phyloP scores from a whole-genome alignment of 2,797 vertebrate species.

The Spinus pinus region DNA sequence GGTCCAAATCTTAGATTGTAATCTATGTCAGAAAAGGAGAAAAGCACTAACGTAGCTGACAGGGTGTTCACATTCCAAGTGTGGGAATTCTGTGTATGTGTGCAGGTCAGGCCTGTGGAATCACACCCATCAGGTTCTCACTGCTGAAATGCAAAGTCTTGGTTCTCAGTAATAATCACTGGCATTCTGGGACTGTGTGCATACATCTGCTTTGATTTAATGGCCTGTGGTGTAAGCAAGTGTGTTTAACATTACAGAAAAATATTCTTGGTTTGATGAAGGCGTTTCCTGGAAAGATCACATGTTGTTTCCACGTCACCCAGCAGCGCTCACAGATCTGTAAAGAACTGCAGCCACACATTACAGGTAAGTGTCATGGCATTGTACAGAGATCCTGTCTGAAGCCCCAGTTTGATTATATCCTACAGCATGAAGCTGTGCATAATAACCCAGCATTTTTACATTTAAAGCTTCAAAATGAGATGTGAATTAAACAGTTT shows the following conservation, averaged over 20 bases:
- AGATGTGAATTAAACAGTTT: background rate
- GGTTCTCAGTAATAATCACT: background rate
- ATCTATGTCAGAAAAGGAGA: background rate
- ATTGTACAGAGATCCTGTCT: background rate
- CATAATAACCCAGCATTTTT: background rate
- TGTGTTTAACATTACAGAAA: conserved; percentile 79
- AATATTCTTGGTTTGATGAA: conserved; percentile 83
- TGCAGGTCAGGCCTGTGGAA: background rate
- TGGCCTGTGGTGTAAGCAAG: conserved; percentile 50
- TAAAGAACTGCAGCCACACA: conserved; percentile 78
- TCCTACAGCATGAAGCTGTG: background rate
- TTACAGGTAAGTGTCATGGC: conserved; percentile 75
- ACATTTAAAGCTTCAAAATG: background rate
- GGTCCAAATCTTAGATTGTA: conserved; percentile 30
- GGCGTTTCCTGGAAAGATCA: conserved; percentile 86
- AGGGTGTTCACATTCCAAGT: background rate
- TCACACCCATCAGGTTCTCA: background rate
- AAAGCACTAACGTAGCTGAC: conserved; percentile 16
- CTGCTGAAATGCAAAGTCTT: background rate
- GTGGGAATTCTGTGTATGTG: background rate
- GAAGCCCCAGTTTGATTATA: background rate
- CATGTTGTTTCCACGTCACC: conserved; percentile 88
- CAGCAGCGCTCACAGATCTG: conserved; percentile 81
- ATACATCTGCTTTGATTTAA: conserved; percentile 66
- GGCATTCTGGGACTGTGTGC: background rate